phyloP scores from a whole-genome alignment of 2,113 vertebrate species.

The Bufo gargarizans region DNA sequence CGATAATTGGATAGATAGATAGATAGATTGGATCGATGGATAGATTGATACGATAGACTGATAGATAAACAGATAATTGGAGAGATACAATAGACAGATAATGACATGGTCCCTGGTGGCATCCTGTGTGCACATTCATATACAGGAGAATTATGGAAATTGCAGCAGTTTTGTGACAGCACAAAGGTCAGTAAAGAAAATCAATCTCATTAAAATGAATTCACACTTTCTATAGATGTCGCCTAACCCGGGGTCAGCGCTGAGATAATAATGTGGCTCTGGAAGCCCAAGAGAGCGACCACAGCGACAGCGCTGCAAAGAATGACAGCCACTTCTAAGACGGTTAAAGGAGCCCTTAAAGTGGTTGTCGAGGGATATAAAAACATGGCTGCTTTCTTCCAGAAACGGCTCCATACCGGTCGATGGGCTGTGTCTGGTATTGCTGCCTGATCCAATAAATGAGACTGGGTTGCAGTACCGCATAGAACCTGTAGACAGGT shows the following conservation, averaged over 20 bases:
- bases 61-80: background rate
- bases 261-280: conserved; percentile 12
- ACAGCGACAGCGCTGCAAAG: background rate
- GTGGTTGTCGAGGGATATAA: too few relatives aligned
- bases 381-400: too few relatives aligned
- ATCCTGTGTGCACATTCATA: background rate
- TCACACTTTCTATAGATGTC: conserved; percentile 12
- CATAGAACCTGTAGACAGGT: too few relatives aligned
- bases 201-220: conserved; percentile 5
- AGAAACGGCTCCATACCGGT: too few relatives aligned
- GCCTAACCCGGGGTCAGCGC: background rate
- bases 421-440: too few relatives aligned
- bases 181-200: background rate
- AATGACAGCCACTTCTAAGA: background rate
- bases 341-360: background rate
- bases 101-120: background rate
- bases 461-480: too few relatives aligned
- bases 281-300: background rate
- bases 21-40: too few relatives aligned
- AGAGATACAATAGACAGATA: background rate
- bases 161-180: background rate
- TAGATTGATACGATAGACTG: background rate
- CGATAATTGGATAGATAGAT: too few relatives aligned
- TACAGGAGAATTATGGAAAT: background rate
- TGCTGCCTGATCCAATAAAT: too few relatives aligned